Evolutionary conservation across 2,797 vertebrate species (phyloP).

Genomic region (Hyperoplus immaculatus): DNA sequence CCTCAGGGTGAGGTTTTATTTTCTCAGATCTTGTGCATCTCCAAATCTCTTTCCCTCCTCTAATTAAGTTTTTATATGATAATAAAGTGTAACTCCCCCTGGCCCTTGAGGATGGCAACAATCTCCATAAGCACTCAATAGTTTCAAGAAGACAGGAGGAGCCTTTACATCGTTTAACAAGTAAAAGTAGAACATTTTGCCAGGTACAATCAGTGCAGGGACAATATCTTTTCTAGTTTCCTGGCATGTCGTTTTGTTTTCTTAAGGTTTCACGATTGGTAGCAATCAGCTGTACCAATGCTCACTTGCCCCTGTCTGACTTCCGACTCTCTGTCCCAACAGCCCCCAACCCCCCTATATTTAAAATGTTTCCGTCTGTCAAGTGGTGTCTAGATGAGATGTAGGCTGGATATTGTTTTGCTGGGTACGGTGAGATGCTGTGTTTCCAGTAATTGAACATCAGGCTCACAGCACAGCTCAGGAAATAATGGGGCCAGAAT

Average conservation of each 20-base stretch:
- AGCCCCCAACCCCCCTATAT: constrained; percentile 38
- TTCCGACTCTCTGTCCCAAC: constrained; percentile 25
- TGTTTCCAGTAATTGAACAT: constrained; percentile 88
- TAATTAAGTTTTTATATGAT: constrained; percentile 69
- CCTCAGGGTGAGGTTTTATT: constrained; percentile 62
- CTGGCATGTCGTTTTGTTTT: constrained; percentile 27
- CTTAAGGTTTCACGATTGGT: constrained; percentile 53
- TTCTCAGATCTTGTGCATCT: constrained; percentile 57
- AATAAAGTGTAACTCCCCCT: constrained; percentile 48
- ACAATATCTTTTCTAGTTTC: constrained; percentile 29
- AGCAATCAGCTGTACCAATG: constrained; percentile 47
- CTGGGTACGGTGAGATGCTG: constrained; percentile 58
- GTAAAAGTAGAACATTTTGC: constrained; percentile 25
- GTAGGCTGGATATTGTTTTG: constrained; percentile 82
- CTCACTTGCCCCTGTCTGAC: constrained; percentile 21
- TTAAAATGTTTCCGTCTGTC: constrained; percentile 76
- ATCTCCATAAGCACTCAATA: constrained; percentile 49
- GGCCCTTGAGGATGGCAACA: constrained; percentile 39
- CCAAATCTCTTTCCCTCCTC: constrained; percentile 49
- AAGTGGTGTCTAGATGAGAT: constrained; percentile 76
- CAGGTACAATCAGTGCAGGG: constrained; percentile 2
- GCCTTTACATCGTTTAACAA: constrained; percentile 27
- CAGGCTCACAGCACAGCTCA: constrained; percentile 73
- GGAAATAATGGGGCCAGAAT: constrained; percentile 77
- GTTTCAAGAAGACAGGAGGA: constrained; percentile 50